Conservation (phyloP, 1,140 invertebrate genomes). For the Grapholita molesta region DNA sequence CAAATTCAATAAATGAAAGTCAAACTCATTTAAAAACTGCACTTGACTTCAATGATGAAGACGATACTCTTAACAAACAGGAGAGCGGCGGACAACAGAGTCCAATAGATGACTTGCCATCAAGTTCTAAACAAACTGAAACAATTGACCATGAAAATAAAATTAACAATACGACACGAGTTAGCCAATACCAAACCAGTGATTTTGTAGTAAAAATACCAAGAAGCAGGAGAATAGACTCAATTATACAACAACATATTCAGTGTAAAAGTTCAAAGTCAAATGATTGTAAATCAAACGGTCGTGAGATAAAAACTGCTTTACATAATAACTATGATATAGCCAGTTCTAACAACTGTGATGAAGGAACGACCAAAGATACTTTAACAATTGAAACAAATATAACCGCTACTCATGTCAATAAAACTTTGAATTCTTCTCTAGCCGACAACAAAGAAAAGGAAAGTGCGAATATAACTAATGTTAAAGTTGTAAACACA, state of each 20-base stretch:
- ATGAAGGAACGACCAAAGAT: neutral
- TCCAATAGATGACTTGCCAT: neutral
- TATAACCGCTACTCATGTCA: neutral
- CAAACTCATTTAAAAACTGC: neutral
- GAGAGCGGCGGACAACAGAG: neutral
- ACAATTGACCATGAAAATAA: neutral
- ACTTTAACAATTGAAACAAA: neutral
- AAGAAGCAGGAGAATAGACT: neutral
- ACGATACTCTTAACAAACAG: neutral
- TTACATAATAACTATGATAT: neutral
- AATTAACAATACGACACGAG: neutral
- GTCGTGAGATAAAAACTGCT: neutral
- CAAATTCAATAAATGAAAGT: neutral
- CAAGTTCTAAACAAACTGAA: neutral
- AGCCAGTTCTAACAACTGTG: neutral
- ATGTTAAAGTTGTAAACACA: neutral
- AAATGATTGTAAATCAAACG: neutral
- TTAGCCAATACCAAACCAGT: neutral
- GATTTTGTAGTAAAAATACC: neutral
- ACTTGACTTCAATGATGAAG: neutral
- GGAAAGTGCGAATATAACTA: neutral
- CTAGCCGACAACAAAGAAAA: neutral
- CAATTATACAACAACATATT: neutral
- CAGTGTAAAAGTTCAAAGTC: neutral
- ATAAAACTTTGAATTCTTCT: neutral